Evolutionary conservation across 2,113 vertebrate genomes (phyloP).

Genomic region (Propithecus coquereli): DNA sequence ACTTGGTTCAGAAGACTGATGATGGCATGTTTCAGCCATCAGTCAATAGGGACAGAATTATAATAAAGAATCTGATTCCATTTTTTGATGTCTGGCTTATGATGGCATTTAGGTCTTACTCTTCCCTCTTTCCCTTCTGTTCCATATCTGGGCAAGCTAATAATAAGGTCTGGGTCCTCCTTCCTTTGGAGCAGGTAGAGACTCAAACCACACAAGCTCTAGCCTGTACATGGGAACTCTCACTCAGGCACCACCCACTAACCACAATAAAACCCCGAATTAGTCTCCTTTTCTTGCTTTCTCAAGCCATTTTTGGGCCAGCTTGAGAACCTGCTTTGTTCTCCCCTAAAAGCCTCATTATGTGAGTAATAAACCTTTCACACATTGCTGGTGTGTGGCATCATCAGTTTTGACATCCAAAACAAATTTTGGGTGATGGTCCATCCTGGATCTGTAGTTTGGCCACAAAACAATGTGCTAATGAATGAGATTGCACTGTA

Average conservation of each 20-base stretch:
- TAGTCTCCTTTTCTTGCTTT: background rate
- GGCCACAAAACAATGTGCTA: background rate
- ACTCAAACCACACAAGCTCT: background rate
- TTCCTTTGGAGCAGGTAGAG: background rate
- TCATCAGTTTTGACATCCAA: background rate
- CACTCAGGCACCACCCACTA: fast-evolving
- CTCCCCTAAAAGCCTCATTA: background rate
- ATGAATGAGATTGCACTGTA: background rate
- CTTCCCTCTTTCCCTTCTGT: background rate
- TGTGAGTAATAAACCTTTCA: background rate
- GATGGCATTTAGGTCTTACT: background rate
- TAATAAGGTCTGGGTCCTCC: background rate
- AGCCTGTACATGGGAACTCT: background rate
- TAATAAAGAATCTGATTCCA: background rate
- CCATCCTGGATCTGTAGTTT: background rate
- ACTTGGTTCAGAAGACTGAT: background rate
- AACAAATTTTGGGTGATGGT: background rate
- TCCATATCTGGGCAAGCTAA: background rate
- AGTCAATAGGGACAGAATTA: background rate
- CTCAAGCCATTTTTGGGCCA: background rate
- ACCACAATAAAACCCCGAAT: background rate
- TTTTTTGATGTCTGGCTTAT: background rate
- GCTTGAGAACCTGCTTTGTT: background rate
- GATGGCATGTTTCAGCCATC: background rate
- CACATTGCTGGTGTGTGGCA: background rate